Percentiles rank a stretch among this genome's conserved stretches.
These are phyloP conservation scores for Lasiurus borealis DNA, from an alignment of 2,113 vertebrate genomes.

Conservation along the genomic window DNA sequence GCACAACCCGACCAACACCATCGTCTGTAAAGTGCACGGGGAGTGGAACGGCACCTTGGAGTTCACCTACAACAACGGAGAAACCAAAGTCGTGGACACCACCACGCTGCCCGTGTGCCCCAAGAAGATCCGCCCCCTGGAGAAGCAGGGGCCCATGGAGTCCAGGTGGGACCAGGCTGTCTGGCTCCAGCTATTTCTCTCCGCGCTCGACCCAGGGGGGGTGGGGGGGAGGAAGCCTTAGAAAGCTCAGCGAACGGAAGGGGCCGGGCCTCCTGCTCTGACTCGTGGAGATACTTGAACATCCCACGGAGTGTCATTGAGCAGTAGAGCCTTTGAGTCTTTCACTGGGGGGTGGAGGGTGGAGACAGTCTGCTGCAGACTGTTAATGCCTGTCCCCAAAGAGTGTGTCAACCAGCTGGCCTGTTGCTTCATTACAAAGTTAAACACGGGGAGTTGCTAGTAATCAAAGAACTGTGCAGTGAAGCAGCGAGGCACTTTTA, in stretches of 20 bases:
- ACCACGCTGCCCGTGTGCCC: conserved; percentile 90
- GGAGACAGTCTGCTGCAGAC: fast-evolving
- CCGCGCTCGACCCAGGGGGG: neutral
- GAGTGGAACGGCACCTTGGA: conserved; percentile 97
- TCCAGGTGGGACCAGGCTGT: conserved; percentile 89
- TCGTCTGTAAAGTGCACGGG: conserved; percentile 96
- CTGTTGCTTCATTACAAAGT: neutral
- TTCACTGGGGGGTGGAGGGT: neutral
- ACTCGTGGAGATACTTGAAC: too few species aligned
- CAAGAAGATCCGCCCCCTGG: conserved; percentile 92
- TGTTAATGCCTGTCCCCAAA: neutral
- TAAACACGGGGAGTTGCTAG: neutral
- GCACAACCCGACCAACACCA: conserved; percentile 93
- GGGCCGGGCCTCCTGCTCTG: fast-evolving
- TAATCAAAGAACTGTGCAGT: neutral
- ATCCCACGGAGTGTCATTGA: neutral
- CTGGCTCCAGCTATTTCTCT: neutral
- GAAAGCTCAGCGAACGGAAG: neutral
- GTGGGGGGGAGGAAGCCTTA: too few species aligned
- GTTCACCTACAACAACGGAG: conserved; percentile 95
- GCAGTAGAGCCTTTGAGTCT: neutral
- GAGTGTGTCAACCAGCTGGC: neutral
- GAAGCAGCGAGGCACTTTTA: neutral
- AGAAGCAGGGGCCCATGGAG: conserved; percentile 92
- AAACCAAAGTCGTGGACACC: conserved; percentile 96